Conservation (phyloP, 2,888 invertebrate species). For the Caradrina clavipalpis region DNA sequence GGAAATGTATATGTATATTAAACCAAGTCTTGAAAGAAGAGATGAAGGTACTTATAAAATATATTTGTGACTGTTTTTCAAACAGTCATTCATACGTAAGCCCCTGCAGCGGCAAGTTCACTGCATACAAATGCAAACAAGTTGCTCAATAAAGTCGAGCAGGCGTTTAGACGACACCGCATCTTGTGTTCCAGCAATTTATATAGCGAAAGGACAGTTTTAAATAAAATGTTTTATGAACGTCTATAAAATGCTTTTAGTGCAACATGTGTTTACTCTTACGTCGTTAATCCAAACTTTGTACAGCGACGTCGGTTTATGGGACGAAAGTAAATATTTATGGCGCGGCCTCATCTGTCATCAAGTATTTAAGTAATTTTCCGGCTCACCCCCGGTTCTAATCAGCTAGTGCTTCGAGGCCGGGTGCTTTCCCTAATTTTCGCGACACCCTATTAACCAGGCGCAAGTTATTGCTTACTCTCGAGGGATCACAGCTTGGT, state of each 20-base stretch:
- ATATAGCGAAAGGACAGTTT: constrained; percentile 69
- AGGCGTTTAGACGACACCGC: constrained; percentile 72
- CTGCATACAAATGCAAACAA: constrained; percentile 61
- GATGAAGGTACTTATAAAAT: not conserved
- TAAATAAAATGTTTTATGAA: constrained; percentile 74
- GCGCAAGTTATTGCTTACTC: constrained; percentile 84
- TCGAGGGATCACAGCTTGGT: constrained; percentile 79
- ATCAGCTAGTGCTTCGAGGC: constrained; percentile 82
- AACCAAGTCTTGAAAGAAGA: constrained; percentile 20
- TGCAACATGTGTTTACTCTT: constrained; percentile 82
- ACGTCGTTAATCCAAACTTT: constrained; percentile 82
- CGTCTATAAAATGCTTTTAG: constrained; percentile 81
- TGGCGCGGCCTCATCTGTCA: constrained; percentile 72
- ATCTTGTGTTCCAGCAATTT: constrained; percentile 62
- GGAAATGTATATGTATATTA: not conserved
- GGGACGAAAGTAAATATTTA: constrained; percentile 78
- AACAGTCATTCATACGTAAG: constrained; percentile 45
- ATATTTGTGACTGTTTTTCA: constrained; percentile 22
- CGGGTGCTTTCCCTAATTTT: constrained; percentile 86
- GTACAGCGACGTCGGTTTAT: constrained; percentile 77
- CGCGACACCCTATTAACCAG: constrained; percentile 86
- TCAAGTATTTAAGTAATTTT: constrained; percentile 86
- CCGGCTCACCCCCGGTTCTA: constrained; percentile 80
- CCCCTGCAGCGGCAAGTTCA: constrained; percentile 59
- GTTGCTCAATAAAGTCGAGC: constrained; percentile 75